phyloP scores from a whole-genome alignment of 2,113 vertebrate genomes.

The Canis aureus region DNA sequence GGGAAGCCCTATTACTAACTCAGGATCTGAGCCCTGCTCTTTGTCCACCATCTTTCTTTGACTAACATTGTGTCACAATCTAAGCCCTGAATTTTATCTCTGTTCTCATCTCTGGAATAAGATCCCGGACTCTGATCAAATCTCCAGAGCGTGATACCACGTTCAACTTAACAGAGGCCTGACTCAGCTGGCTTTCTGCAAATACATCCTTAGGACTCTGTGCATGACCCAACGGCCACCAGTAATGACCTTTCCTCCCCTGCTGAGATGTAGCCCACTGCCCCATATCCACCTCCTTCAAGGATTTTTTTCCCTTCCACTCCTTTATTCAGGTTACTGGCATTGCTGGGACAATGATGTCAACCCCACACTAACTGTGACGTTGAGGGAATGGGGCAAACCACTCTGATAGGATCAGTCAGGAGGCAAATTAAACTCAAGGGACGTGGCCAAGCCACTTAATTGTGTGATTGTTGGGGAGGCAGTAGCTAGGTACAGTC shows the following conservation, averaged over 20 bases:
- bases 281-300: not conserved
- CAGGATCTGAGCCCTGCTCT: not conserved
- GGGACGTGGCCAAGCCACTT: not conserved
- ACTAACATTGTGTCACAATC: not conserved
- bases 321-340: slow-evolving; percentile 3
- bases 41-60: not conserved
- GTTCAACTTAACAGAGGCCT: not conserved
- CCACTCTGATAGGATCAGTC: not conserved
- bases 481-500: not conserved
- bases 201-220: not conserved
- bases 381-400: not conserved
- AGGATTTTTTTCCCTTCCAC: not conserved
- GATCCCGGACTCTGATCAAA: not conserved
- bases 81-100: not conserved
- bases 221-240: not conserved
- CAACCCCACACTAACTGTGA: not conserved
- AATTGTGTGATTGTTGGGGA: not conserved
- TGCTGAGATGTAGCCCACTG: not conserved
- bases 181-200: not conserved
- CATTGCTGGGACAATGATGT: not conserved
- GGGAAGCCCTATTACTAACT: not conserved
- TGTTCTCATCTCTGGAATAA: not conserved
- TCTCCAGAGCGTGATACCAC: not conserved
- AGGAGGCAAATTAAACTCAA: slow-evolving; percentile 58
- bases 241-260: not conserved